phyloP scores from a whole-genome alignment of 2,797 vertebrate genomes.

The Sparidentex hasta region DNA sequence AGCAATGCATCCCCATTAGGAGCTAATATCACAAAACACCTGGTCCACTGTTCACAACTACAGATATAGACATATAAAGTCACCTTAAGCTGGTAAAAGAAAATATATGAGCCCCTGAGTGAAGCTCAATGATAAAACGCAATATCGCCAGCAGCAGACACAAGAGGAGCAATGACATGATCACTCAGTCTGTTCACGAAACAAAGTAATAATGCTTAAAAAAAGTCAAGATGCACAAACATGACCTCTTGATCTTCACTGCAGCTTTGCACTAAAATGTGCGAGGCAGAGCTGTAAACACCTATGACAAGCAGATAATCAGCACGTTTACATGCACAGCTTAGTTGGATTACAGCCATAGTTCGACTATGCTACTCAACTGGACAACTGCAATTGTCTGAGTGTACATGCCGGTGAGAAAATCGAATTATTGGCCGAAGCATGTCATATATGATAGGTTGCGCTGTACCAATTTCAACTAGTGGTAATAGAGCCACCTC shows the following conservation, averaged over 20 bases:
- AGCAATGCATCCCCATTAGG: slow-evolving; percentile 17
- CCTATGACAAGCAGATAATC: neutral
- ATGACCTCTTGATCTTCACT: slow-evolving; percentile 6
- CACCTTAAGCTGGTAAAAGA: slow-evolving; percentile 8
- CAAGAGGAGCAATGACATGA: neutral
- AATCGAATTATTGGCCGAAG: too few species aligned
- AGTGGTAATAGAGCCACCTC: too few species aligned
- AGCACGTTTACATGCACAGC: too few species aligned
- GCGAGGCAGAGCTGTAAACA: neutral
- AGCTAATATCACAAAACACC: slow-evolving; percentile 21
- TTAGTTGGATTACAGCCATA: too few species aligned
- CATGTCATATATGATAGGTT: too few species aligned
- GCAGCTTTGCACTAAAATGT: neutral
- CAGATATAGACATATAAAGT: slow-evolving; percentile 7
- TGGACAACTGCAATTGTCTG: too few species aligned
- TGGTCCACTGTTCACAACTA: slow-evolving; percentile 13
- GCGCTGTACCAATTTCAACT: too few species aligned
- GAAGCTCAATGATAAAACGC: slow-evolving; percentile 6
- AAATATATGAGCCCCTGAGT: slow-evolving; percentile 10
- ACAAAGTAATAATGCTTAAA: neutral
- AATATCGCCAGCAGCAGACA: slow-evolving; percentile 6
- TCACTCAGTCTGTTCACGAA: neutral
- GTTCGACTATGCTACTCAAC: too few species aligned
- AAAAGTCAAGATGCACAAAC: slow-evolving; percentile 10
- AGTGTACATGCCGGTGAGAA: too few species aligned